phyloP scores from a whole-genome alignment of 2,888 invertebrate species.

The Pachycephus smyrnensis region DNA sequence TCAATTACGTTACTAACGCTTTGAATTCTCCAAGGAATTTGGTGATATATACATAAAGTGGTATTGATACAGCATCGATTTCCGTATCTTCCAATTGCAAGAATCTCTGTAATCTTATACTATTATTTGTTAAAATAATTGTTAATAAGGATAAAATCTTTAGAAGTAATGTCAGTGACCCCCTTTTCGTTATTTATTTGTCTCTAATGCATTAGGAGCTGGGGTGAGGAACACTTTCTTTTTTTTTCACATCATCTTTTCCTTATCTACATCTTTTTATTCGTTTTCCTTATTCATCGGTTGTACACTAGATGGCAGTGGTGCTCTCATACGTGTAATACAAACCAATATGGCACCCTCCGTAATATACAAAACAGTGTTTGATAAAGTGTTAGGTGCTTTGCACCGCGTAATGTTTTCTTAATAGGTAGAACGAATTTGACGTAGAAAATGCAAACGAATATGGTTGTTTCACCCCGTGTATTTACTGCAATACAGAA shows the following conservation, averaged over 20 bases:
- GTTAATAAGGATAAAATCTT: background rate
- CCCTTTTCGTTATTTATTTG: background rate
- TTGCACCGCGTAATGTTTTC: background rate
- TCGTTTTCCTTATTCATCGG: background rate
- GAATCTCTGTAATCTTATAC: background rate
- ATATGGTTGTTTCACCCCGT: constrained; percentile 74
- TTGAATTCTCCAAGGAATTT: background rate
- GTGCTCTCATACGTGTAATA: background rate
- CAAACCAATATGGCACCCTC: background rate
- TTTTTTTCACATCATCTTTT: too few relatives aligned
- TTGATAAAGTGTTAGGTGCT: background rate
- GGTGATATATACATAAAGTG: background rate
- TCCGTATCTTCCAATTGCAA: background rate
- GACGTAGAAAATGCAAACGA: constrained; percentile 41
- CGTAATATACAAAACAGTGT: background rate
- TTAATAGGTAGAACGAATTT: background rate
- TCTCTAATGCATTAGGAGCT: background rate
- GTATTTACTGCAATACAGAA: constrained; percentile 86
- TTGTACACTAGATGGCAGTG: background rate
- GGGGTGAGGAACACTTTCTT: background rate
- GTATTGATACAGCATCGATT: background rate
- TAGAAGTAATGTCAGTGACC: background rate
- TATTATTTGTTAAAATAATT: background rate
- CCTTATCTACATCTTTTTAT: background rate
- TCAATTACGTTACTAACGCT: background rate